Base-by-base conservation (phyloP, 2,888 invertebrate genomes). In the Oscheius sp. region DNA sequence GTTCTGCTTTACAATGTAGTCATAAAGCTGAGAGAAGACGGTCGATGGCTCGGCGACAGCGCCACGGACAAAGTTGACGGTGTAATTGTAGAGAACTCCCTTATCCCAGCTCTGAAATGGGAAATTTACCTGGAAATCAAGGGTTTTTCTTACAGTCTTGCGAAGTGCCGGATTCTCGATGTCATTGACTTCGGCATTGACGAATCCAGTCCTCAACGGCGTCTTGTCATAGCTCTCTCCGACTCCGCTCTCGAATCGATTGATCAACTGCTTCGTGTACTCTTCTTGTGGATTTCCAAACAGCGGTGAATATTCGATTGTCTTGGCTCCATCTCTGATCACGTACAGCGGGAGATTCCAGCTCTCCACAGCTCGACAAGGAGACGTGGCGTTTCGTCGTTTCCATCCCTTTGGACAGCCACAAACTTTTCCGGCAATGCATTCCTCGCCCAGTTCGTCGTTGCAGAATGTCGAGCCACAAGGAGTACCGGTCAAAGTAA, bases 41-140 rank as follows among this genome's bases (percentile, higher is more conserved):
- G 69, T 71, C 9, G 63, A 43, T 13, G 84, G 84, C 68, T 81
- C 80, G 27, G 77, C 79, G 5, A 84, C 83, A 21, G 75, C 61
- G 53, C 83, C 84, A 9, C 73, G 70, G 49, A 78, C 78, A 73
- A 86, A 84, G 69, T 84, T 77, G 25, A 79, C 74, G 1, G 85
- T 85, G 78, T 84, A 86, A 66, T 86, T 86, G 82, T 79, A 86
- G 29, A 85, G 74, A n/a, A 84, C 74, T 25, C 86, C 86, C 13
- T 76, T 69, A 45, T 81, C 77, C 85, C 85, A 85, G 13, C 80
- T 72, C 76, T 83, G 58, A 72, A 74, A 53, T n/a, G n/a, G n/a
- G n/a, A n/a, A n/a, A n/a, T n/a, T n/a, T n/a, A n/a, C n/a, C n/a
- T n/a, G n/a, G n/a, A n/a, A n/a, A n/a, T n/a, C n/a, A n/a, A n/a